Evolutionary conservation across 2,113 vertebrate genomes (phyloP).

Genomic region (Psittacus erithacus): DNA sequence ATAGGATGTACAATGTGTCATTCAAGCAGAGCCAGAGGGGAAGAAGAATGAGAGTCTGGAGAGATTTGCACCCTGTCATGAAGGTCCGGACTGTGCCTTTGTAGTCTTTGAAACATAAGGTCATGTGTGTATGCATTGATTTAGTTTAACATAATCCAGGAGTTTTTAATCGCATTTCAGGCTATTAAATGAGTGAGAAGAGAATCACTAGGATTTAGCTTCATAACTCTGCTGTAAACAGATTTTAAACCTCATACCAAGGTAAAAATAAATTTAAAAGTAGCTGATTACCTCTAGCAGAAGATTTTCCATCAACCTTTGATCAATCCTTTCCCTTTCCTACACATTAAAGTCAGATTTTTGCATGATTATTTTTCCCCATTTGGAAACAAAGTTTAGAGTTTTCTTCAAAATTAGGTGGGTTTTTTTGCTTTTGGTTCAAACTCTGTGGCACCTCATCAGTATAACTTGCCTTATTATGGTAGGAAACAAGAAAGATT

Average conservation of each 20-base stretch:
- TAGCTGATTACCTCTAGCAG: background rate
- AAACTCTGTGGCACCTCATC: background rate
- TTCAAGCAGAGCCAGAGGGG: background rate
- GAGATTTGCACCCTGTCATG: background rate
- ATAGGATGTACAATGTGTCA: background rate
- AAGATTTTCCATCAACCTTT: slow-evolving; percentile 11
- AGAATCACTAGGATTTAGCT: slow-evolving; percentile 62
- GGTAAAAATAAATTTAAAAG: slow-evolving; percentile 41
- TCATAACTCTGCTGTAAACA: slow-evolving; percentile 53
- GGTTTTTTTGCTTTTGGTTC: background rate
- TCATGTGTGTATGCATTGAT: slow-evolving; percentile 41
- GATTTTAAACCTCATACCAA: slow-evolving; percentile 45
- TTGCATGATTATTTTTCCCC: background rate
- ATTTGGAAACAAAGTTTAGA: background rate
- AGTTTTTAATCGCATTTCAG: slow-evolving; percentile 60
- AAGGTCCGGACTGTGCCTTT: slow-evolving; percentile 17
- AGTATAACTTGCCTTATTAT: background rate
- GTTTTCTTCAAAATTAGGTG: background rate
- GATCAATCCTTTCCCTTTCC: background rate
- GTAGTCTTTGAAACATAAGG: slow-evolving; percentile 40
- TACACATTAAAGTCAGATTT: background rate
- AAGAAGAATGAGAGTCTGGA: background rate
- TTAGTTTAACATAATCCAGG: slow-evolving; percentile 60
- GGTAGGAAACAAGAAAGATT: background rate
- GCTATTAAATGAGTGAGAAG: slow-evolving; percentile 56